Base-by-base conservation (phyloP, 1,140 invertebrate genomes). In the Camponotus vicinus region DNA sequence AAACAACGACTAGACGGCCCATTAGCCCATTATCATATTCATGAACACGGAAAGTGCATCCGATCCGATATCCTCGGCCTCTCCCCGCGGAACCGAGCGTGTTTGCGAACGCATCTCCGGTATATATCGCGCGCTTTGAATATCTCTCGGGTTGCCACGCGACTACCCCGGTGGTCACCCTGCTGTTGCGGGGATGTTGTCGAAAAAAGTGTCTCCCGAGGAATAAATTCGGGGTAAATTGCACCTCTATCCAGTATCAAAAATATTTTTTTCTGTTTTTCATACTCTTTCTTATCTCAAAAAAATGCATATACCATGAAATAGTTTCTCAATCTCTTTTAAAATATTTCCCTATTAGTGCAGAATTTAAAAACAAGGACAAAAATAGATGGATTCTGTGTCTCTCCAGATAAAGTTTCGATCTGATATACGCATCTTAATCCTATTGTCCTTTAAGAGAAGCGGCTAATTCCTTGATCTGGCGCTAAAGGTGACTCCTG, bases 21-120 rank as follows among this genome's bases (percentile, higher is more conserved):
- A 95, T 94, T 94, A 94, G 94, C 92, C 93, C 93, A 94, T 95
- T 94, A 94, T 95, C 94, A 94, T 95, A 95, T 95, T 95, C 94
- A 95, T 94, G 94, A 95, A 95, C 94, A 95, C 90, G 93, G 93
- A 94, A 95, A 94, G 94, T 94, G 94, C 94, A 95, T 94, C 94
- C 93, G 79, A 83, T 61, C 66, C 93, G 93, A 93, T 94, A 93
- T 91, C 92, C 37, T 91, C 90, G 88, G 78, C 27, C 59, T 34
- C 1, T 52, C 61, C 59, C 21, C 37, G 70, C 85, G 67, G 27
- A 27, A 27, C 88, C 57, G 78, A 21, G 64, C 84, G 86, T 91
- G 85, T 87, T 88, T 63, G 69, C 69, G 34, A 52, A 55, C 45
- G 64, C 63, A 66, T 77, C 66, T 27, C 32, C 67, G 18, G 34